phyloP scores from a whole-genome alignment of 2,113 vertebrate species.

The Tyrannus savana region DNA sequence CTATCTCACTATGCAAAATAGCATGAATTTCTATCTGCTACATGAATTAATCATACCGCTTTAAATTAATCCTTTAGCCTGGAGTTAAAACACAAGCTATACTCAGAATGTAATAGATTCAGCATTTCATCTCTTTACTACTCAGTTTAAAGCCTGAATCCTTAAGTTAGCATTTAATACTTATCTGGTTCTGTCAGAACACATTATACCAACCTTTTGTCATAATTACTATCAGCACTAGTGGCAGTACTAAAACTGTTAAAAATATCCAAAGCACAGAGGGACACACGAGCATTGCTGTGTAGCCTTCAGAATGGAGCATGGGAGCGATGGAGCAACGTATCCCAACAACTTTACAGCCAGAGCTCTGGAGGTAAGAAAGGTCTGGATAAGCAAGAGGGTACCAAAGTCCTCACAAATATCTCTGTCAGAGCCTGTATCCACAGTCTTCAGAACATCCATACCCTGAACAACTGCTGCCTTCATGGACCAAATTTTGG shows the following conservation, averaged over 20 bases:
- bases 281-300: not conserved
- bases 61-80: not conserved
- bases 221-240: not conserved
- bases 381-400: not conserved
- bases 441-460: not conserved
- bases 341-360: not conserved
- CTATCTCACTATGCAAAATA: not conserved
- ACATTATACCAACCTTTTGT: not conserved
- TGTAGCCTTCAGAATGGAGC: not conserved
- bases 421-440: not conserved
- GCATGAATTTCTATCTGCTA: not conserved
- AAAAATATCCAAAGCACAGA: not conserved
- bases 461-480: not conserved
- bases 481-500: not conserved
- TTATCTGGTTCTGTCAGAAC: not conserved
- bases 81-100: not conserved
- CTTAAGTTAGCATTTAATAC: slow-evolving; percentile 1
- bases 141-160: not conserved
- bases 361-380: not conserved
- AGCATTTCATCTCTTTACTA: not conserved
- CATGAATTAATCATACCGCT: not conserved
- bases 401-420: not conserved
- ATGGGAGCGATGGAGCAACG: not conserved
- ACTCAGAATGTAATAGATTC: not conserved
- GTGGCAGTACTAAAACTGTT: not conserved